Conservation (phyloP, 2,113 vertebrate genomes). For the Heteronetta atricapilla region DNA sequence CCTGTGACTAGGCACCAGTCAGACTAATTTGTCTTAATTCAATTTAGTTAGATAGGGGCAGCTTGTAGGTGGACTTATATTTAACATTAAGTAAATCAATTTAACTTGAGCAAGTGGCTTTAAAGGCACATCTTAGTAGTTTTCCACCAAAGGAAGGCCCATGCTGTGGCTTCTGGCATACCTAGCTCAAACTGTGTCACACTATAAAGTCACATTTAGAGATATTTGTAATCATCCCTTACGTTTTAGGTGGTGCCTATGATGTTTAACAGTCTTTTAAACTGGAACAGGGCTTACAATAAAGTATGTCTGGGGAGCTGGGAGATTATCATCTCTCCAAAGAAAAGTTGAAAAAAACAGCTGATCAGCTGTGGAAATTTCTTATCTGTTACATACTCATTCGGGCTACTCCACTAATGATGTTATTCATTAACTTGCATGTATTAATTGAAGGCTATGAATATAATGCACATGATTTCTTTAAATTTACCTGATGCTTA, state of each 20-base stretch:
- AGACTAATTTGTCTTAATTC: constrained; percentile 43
- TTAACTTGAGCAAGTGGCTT: constrained; percentile 1
- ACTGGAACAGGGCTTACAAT: not conserved
- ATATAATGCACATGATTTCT: not conserved
- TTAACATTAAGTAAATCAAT: constrained; percentile 28
- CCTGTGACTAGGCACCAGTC: constrained; percentile 8
- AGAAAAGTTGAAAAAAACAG: not conserved
- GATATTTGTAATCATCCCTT: not conserved
- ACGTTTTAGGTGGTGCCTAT: not conserved
- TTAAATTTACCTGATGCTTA: not conserved
- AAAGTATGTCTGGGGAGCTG: not conserved
- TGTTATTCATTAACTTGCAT: not conserved
- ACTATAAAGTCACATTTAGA: not conserved
- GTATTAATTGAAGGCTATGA: not conserved
- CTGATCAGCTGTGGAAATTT: not conserved
- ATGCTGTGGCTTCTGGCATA: not conserved
- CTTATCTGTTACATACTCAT: not conserved
- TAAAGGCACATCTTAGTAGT: not conserved
- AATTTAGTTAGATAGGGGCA: not conserved
- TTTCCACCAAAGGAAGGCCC: not conserved
- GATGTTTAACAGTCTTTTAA: not conserved
- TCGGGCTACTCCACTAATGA: not conserved
- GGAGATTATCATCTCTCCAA: not conserved
- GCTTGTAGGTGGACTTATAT: not conserved
- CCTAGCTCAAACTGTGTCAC: not conserved